phyloP scores from a whole-genome alignment of 2,113 vertebrate species.

The Capreolus pygargus region DNA sequence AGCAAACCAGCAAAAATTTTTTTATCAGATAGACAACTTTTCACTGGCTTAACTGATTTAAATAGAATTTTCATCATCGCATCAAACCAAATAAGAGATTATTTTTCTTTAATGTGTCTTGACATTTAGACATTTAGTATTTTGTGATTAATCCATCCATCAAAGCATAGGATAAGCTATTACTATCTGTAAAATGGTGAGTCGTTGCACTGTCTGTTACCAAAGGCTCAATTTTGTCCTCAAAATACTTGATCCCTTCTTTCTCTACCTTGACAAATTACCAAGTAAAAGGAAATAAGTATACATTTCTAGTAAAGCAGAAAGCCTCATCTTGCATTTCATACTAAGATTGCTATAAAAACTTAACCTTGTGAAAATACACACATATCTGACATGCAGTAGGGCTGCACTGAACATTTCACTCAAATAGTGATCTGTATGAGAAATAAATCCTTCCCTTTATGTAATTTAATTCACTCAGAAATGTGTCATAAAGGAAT shows the following conservation, averaged over 20 bases:
- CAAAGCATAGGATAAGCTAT: background rate
- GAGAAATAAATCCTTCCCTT: conserved; percentile 66
- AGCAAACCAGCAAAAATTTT: background rate
- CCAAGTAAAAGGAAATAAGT: background rate
- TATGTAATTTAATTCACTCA: conserved; percentile 65
- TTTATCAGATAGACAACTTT: background rate
- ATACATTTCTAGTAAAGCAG: background rate
- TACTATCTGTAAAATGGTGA: background rate
- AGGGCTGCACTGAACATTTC: conserved; percentile 62
- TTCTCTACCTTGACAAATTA: conserved; percentile 14
- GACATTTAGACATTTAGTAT: conserved; percentile 37
- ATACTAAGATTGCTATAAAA: background rate
- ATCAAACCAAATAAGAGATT: background rate
- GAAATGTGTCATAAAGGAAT: conserved; percentile 55
- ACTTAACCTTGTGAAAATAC: background rate
- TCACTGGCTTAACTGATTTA: background rate
- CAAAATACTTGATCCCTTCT: background rate
- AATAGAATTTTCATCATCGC: background rate
- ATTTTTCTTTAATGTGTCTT: background rate
- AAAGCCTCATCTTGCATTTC: background rate
- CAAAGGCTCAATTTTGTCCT: background rate
- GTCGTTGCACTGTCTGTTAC: background rate
- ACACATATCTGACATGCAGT: conserved; percentile 35
- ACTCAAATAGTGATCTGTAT: conserved; percentile 72
- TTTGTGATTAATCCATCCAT: background rate